Evolutionary conservation across 2,888 invertebrate species (phyloP), one percentile per base, ranked within the genome.

Genomic region (Yponomeuta plumbellus): DNA sequence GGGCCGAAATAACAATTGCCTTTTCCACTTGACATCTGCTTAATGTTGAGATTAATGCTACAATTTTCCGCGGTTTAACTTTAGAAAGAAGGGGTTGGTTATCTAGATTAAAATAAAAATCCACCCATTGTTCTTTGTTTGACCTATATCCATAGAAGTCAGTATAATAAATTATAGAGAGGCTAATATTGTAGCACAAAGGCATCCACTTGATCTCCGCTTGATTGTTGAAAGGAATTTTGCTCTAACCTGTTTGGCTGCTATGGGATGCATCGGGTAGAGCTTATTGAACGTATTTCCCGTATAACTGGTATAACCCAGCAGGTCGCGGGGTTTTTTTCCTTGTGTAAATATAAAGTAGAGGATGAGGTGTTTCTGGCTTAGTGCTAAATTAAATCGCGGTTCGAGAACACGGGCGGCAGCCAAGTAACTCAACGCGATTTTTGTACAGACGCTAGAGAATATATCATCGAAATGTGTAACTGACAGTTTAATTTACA

Each of bases 21-120:
- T 62, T 39, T 62, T 62, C n/a, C 20, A n/a, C 34, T 39, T 62
- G 39, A 39, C 62, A 34, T 20, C 59, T 59, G 59, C 59, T 59
- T 59, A 59, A 59, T 23, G 59, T 59, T 21, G 59, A 59, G 21
- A 22, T 59, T 59, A 23, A 59, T 59, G 59, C 11, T 59, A 59
- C 21, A 20, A 59, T 52, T 52, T 52, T 52, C 44, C 44, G 44
- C 44, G 44, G 44, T 52, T 52, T 52, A 52, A 52, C 44, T 52
- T 52, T 52, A 17, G 44, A 52, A 52, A 52, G 44, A 52, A 52
- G 44, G 44, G 44, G 44, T 52, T 52, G 44, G 44, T 13, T 52
- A 52, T 52, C 44, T 52, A 52, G 44, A 52, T 52, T 52, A 52
- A 52, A 52, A 52, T 17, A 52, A 52, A 52, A 17, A 5, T 52